Evolutionary conservation across 2,797 vertebrate species (phyloP).

Genomic region (Sebastes variabilis): DNA sequence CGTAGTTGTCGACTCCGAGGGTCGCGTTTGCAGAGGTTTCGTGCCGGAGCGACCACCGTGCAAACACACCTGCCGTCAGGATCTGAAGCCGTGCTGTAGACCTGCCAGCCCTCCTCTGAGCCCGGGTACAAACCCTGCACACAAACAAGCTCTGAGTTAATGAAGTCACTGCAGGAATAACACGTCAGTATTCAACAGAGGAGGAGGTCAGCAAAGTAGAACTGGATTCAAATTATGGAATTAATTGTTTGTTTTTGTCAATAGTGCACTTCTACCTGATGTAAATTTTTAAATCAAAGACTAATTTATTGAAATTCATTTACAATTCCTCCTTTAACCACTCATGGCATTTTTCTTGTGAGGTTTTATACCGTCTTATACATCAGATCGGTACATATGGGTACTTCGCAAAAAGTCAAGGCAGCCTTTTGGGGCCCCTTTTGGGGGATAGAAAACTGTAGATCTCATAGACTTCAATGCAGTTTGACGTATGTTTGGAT

Average conservation of each 20-base stretch:
- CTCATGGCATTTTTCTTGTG: background rate
- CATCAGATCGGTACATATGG: too few species aligned
- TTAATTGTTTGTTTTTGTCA: background rate
- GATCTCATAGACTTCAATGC: too few species aligned
- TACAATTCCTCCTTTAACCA: background rate
- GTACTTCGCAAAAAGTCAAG: background rate
- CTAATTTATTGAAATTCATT: background rate
- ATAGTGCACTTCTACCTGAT: background rate
- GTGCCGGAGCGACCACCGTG: slow-evolving; percentile 92
- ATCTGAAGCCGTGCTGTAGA: slow-evolving; percentile 95
- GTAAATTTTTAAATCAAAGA: background rate
- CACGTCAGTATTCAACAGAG: background rate
- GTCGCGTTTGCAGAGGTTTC: slow-evolving; percentile 92
- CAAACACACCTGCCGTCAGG: slow-evolving; percentile 94
- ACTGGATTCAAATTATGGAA: background rate
- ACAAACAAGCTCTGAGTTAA: slow-evolving; percentile 43
- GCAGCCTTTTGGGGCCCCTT: too few species aligned
- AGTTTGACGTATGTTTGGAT: too few species aligned
- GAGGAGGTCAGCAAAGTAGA: background rate
- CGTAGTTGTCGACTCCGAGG: slow-evolving; percentile 92
- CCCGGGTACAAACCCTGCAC: slow-evolving; percentile 89
- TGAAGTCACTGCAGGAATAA: slow-evolving; percentile 5
- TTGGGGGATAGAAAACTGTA: too few species aligned
- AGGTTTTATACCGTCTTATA: background rate
- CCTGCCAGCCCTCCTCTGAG: slow-evolving; percentile 96